Conservation (phyloP, 1,140 invertebrate species). For the Oncopeltus fasciatus region DNA sequence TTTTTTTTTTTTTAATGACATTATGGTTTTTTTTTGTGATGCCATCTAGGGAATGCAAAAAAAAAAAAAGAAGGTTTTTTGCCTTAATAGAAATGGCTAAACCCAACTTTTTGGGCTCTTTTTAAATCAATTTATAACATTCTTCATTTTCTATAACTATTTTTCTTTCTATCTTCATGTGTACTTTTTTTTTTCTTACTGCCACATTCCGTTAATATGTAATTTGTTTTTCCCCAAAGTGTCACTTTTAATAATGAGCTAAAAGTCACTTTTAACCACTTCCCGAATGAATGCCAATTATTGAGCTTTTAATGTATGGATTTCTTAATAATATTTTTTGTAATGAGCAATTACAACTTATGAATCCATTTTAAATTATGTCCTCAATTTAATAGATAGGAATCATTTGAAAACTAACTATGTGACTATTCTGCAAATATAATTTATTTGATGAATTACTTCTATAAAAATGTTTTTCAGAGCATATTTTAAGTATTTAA, state of each 20-base stretch:
- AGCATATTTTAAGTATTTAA: no score
- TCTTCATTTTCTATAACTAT: not conserved
- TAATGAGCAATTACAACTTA: slow-evolving; percentile 13
- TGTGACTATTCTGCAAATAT: no score
- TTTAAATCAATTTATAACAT: not conserved
- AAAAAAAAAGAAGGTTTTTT: not conserved
- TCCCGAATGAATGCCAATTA: not conserved
- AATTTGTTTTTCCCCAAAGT: not conserved
- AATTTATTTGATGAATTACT: no score
- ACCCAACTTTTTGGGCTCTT: not conserved
- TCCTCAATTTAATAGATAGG: no score
- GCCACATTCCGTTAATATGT: not conserved
- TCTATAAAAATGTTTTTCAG: no score
- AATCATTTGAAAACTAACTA: no score
- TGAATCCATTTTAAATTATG: no score
- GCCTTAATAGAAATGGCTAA: slow-evolving; percentile 1
- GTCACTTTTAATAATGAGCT: not conserved
- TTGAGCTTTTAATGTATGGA: slow-evolving; percentile 23
- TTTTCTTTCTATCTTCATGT: not conserved
- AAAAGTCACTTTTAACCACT: not conserved
- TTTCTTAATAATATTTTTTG: slow-evolving; percentile 20
- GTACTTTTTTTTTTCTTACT: slow-evolving; percentile 10
- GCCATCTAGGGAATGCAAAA: slow-evolving; percentile 2
- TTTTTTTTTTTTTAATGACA: not conserved
- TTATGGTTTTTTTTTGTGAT: not conserved